Percentiles rank a stretch among this genome's conserved stretches.
phyloP scores from a whole-genome alignment of 2,888 invertebrate species.

The Campaea margaritaria region DNA sequence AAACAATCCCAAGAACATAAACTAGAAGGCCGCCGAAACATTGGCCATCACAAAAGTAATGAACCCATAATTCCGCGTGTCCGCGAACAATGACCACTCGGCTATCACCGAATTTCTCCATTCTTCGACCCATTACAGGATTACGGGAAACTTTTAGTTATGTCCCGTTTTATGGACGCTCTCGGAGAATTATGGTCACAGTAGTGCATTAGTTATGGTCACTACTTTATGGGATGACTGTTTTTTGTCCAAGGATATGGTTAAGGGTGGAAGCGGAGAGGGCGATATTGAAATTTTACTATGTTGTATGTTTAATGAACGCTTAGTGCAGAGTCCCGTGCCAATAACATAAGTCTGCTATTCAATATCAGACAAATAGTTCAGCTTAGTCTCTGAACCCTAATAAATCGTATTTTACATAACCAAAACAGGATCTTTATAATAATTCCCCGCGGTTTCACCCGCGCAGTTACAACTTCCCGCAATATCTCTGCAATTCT shows the following conservation, averaged over 20 bases:
- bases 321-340: no score
- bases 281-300: conserved; percentile 30
- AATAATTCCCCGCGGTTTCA: no score
- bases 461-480: no score
- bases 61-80: conserved; percentile 55
- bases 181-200: conserved; percentile 57
- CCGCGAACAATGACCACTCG: conserved; percentile 56
- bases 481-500: no score
- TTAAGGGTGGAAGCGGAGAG: conserved; percentile 27
- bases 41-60: conserved; percentile 40
- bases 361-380: no score
- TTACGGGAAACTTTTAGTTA: conserved; percentile 63
- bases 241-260: conserved; percentile 40
- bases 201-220: conserved; percentile 31
- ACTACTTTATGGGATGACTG: conserved; percentile 45
- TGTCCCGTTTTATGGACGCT: conserved; percentile 61
- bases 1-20: conserved; percentile 26
- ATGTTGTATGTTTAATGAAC: not conserved
- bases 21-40: conserved; percentile 24
- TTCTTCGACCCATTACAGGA: conserved; percentile 54
- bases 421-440: no score
- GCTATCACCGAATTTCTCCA: conserved; percentile 39
- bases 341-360: no score
- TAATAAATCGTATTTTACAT: no score
- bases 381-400: no score